phyloP scores from a whole-genome alignment of 2,113 vertebrate species.

The Camelus dromedarius region DNA sequence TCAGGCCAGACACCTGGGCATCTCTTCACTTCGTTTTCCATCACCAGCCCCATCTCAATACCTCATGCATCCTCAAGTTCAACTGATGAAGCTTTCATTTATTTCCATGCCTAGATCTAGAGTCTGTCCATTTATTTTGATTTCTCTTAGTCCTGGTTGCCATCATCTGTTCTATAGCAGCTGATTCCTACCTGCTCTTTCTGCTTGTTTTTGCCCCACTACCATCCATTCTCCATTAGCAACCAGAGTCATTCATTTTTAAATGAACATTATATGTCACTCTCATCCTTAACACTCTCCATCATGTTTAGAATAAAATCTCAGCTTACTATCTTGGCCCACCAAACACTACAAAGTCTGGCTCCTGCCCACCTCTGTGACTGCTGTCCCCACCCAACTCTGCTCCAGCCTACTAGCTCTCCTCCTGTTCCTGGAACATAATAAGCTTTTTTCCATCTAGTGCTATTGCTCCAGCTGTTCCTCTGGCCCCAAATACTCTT shows the following conservation, averaged over 20 bases:
- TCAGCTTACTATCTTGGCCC: not conserved
- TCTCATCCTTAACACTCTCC: not conserved
- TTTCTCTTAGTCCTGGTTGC: not conserved
- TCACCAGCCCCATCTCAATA: not conserved
- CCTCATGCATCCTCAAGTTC: not conserved
- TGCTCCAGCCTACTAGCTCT: not conserved
- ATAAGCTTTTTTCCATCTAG: not conserved
- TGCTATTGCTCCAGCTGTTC: not conserved
- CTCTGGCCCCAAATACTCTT: not conserved
- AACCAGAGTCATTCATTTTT: not conserved
- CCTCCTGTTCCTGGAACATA: not conserved
- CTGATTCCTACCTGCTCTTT: not conserved
- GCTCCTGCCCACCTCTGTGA: not conserved
- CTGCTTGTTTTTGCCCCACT: not conserved
- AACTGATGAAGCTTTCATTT: not conserved
- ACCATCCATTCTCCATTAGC: not conserved
- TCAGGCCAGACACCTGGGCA: not conserved
- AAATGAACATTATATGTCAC: not conserved
- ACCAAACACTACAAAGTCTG: not conserved
- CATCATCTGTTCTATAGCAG: not conserved
- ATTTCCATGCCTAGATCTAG: not conserved
- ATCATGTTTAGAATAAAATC: slow-evolving; percentile 8
- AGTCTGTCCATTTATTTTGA: not conserved
- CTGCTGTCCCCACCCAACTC: not conserved
- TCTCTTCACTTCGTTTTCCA: not conserved